Conservation (phyloP, 2,888 invertebrate species). For the Lasioglossum villosulum region DNA sequence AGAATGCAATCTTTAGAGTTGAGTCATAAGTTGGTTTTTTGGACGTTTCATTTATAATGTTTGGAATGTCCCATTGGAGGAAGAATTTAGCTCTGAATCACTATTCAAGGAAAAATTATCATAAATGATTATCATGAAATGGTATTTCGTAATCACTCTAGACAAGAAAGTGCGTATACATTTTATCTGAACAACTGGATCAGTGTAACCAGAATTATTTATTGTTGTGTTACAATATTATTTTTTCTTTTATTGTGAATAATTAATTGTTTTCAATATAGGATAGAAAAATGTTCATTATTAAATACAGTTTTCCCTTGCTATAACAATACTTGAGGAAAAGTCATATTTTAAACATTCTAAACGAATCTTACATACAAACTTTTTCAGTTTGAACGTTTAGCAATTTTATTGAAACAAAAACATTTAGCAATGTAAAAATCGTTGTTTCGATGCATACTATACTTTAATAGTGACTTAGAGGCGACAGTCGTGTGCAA, state of each 20-base stretch:
- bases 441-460: too few species aligned
- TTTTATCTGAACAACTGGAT: neutral
- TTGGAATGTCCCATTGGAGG: neutral
- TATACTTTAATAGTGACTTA: too few species aligned
- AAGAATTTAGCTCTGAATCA: neutral
- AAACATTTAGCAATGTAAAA: too few species aligned
- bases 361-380: too few species aligned
- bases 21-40: neutral
- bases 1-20: neutral
- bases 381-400: too few species aligned
- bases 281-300: neutral
- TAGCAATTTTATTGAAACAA: too few species aligned
- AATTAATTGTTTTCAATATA: neutral
- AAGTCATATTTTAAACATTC: too few species aligned
- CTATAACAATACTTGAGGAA: too few species aligned
- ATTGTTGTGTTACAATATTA: neutral
- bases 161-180: neutral
- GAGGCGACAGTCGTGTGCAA: too few species aligned
- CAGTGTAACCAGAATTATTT: neutral
- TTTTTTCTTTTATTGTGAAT: neutral
- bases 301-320: too few species aligned
- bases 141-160: neutral
- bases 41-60: neutral
- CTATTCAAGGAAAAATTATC: neutral
- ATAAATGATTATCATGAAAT: neutral